phyloP scores from a whole-genome alignment of 1,140 invertebrate genomes.

The Ostrea denselamellosa region DNA sequence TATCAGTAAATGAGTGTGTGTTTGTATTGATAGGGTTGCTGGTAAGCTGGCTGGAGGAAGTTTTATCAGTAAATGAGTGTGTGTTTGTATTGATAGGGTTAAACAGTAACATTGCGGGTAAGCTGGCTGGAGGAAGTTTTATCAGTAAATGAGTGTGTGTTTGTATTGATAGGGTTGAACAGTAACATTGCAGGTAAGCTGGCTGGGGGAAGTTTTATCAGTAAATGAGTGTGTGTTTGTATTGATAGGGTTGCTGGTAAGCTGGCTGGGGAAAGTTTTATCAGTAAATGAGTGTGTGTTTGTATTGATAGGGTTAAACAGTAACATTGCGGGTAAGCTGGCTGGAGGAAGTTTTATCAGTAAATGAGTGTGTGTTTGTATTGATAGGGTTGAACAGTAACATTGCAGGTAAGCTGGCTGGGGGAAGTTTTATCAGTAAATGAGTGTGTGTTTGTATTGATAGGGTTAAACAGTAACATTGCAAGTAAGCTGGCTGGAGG shows the following conservation, averaged over 20 bases:
- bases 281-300: constrained; percentile 84
- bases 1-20: constrained; percentile 86
- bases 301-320: constrained; percentile 71
- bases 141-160: constrained; percentile 86
- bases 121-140: constrained; percentile 84
- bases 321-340: constrained; percentile 72
- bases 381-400: constrained; percentile 73
- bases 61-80: constrained; percentile 88
- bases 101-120: constrained; percentile 73
- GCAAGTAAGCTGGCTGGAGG: constrained; percentile 80
- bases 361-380: constrained; percentile 80
- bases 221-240: constrained; percentile 81
- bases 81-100: constrained; percentile 65
- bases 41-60: constrained; percentile 82
- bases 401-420: constrained; percentile 76
- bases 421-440: constrained; percentile 91
- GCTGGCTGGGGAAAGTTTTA: constrained; percentile 85
- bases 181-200: constrained; percentile 74
- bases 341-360: constrained; percentile 88
- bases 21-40: constrained; percentile 67
- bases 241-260: constrained; percentile 70
- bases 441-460: constrained; percentile 38
- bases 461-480: constrained; percentile 75
- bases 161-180: constrained; percentile 69
- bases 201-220: constrained; percentile 87